phyloP scores from a whole-genome alignment of 2,113 vertebrate genomes.

The Ranitomeya variabilis region DNA sequence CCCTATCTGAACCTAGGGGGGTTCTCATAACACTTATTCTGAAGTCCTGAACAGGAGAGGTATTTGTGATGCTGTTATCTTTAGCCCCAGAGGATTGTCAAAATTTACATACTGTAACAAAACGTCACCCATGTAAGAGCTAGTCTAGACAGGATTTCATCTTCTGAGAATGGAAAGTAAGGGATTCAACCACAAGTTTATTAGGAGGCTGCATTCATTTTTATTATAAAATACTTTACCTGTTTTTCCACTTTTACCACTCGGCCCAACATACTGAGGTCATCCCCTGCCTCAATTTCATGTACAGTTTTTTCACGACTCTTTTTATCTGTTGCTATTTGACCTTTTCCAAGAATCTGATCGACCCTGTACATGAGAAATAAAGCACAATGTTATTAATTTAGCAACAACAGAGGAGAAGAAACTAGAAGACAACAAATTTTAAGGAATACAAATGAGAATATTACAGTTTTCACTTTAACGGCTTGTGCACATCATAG shows the following conservation, averaged over 20 bases:
- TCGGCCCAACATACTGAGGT: conserved; percentile 94
- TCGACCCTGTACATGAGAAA: conserved; percentile 80
- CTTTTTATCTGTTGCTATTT: conserved; percentile 92
- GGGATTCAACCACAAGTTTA: too few relatives aligned
- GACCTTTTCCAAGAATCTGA: conserved; percentile 96
- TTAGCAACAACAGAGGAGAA: not conserved
- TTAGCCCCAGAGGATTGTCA: too few relatives aligned
- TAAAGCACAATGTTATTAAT: not conserved
- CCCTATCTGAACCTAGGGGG: too few relatives aligned
- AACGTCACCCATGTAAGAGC: too few relatives aligned
- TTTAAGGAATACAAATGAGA: not conserved
- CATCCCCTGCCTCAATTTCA: conserved; percentile 87
- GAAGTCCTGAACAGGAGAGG: too few relatives aligned
- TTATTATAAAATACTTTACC: conserved; percentile 69
- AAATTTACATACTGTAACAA: too few relatives aligned
- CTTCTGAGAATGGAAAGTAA: too few relatives aligned
- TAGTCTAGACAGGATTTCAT: too few relatives aligned
- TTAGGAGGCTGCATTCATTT: too few relatives aligned
- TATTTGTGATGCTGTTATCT: too few relatives aligned
- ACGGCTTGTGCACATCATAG: too few relatives aligned
- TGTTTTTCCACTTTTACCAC: conserved; percentile 98
- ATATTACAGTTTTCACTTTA: not conserved
- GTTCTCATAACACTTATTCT: too few relatives aligned
- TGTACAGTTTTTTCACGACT: conserved; percentile 88
- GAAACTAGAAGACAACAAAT: not conserved